Evolutionary conservation across 1,140 invertebrate species (phyloP).

Genomic region (Stegodyphus mimosarum): DNA sequence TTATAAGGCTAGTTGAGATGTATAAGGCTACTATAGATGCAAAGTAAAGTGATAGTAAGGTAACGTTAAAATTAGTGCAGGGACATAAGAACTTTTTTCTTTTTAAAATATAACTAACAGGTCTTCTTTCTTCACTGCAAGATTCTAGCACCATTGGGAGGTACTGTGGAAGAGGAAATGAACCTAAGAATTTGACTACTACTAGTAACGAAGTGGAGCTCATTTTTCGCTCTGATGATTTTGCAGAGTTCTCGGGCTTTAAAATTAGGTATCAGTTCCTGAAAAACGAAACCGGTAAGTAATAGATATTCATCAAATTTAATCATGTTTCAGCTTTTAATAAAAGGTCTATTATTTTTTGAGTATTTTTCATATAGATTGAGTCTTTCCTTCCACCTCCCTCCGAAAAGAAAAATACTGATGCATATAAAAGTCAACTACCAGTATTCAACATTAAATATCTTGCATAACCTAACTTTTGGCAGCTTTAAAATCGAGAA

Average conservation of each 20-base stretch:
- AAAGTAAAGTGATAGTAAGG: too few species aligned
- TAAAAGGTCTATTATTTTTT: not conserved
- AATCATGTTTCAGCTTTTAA: not conserved
- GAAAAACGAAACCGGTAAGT: constrained; percentile 25
- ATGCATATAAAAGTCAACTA: too few species aligned
- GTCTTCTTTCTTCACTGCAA: not conserved
- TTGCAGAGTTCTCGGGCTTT: constrained; percentile 62
- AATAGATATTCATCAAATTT: too few species aligned
- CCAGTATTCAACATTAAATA: too few species aligned
- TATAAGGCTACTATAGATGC: too few species aligned
- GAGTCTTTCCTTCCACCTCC: not conserved
- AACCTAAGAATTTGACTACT: constrained; percentile 58
- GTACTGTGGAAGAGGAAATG: constrained; percentile 55
- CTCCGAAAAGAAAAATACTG: not conserved
- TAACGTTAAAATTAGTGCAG: too few species aligned
- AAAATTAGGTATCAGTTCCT: constrained; percentile 45
- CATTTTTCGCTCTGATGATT: constrained; percentile 58
- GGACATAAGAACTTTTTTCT: too few species aligned
- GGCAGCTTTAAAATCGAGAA: too few species aligned
- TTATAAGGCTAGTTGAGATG: too few species aligned
- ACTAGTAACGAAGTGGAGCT: constrained; percentile 43
- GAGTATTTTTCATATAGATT: not conserved
- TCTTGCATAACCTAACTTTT: too few species aligned
- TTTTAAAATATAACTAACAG: not conserved
- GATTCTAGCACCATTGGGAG: constrained; percentile 40